Evolutionary conservation across 2,888 invertebrate genomes (phyloP), one percentile per base, ranked within the genome.

Genomic region (Chrysolina americana): DNA sequence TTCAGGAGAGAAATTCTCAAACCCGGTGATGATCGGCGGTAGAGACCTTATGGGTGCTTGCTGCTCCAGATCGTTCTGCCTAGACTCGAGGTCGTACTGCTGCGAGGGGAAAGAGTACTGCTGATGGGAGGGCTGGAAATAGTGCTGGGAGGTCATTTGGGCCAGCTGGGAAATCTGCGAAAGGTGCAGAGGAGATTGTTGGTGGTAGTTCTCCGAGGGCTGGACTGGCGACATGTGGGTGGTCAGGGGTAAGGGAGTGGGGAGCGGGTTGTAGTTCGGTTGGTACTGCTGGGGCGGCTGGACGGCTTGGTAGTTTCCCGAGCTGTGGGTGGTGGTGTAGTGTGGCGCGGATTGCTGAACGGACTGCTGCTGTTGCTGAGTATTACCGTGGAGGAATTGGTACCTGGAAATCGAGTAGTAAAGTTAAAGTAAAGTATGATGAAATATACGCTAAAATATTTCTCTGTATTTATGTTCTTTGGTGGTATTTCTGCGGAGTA

Each of bases 21-120:
- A 83, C 2, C 88, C 88, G 0, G 88, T 88, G 11, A 88, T 85
- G 53, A 88, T 87, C 0, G 88, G 86, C 0, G 88, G 86, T n/a
- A 79, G 44, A 10, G 79, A 74, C 21, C 62, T 56, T 17, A 75
- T 56, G 1, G 53, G 85, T 80, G 6, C 53, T 80, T 79, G 75
- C 81, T 80, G 65, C 50, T 73, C 64, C 4, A 13, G 68, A 6
- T 62, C 41, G 21, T 70, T 71, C 36, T 65, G 64, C 23, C 68
- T 70, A 6, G 70, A 21, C 21, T 71, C 76, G 2, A 53, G 15
- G 41, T 71, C 68, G 6, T 41, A 41, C 59, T 59, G 59, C 59
- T 36, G 28, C 9, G 36, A 15, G 13, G 65, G 65, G n/a, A 28
- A 48, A 9, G 47, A 23, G 48, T 48, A 28, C 19, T 65, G 23